Base-by-base conservation (phyloP, 1,140 invertebrate genomes). In the Polypedilum pembai region DNA sequence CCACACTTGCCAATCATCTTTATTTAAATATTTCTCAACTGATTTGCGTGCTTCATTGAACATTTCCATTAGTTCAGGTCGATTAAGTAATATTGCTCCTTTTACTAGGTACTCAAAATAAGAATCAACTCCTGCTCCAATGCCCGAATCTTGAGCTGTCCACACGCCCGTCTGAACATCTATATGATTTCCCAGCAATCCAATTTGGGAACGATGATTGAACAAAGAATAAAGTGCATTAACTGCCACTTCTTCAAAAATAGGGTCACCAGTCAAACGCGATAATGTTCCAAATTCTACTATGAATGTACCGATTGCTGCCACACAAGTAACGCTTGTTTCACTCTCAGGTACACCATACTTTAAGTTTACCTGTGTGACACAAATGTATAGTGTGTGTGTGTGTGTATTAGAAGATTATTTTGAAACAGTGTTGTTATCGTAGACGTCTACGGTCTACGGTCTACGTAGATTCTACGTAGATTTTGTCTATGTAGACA, bases 51-150 rank as follows among this genome's bases (percentile, higher is more conserved):
- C 92, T 79, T 94, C 93, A 77, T 91, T 86, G 78, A 99, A 99
- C 87, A 98, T 95, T 20, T 92, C 88, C 84, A 98, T 90, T 33
- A 99, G 82, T 79, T 95, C 90, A 1, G 97, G 95, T 76, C 91
- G 87, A 79, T 92, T 89, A 7, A 93, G 84, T 20, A 93, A 78
- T 8, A 92, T 84, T 7, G 94, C 89, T 2, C 94, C 97, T 88
- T 99, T 99, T 0, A 97, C 96, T 74, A 99, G 85, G 83, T 99
- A 99, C 84, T 99, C 98, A 85, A 95, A 99, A 80, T 97, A 99
- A 0, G 98, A 99, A 83, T 99, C 98, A 8, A 99, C 92, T 12
- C 97, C 98, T 20, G 94, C 95, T 1, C 94, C 92, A 75, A 91
- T 90, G 7, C 95, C 96, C 69, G 95, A 91, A 85, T 99, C 98